phyloP scores from a whole-genome alignment of 2,797 vertebrate species.

The Alectoris magna region DNA sequence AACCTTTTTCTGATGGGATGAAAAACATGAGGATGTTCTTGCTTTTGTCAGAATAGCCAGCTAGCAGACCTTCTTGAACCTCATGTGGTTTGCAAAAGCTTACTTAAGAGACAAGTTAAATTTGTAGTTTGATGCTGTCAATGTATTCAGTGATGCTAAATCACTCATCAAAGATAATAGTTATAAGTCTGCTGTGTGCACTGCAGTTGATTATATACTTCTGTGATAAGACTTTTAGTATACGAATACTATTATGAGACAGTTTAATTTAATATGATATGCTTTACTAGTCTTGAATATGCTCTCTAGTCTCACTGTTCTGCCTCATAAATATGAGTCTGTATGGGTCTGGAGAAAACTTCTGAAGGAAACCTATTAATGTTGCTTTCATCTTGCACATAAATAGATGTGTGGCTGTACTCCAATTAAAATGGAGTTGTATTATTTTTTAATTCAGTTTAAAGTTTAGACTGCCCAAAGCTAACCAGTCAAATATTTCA shows the following conservation, averaged over 20 bases:
- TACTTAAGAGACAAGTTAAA: not conserved
- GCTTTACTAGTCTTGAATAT: not conserved
- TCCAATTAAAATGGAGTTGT: not conserved
- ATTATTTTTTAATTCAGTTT: not conserved
- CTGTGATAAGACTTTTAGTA: not conserved
- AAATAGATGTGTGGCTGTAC: not conserved
- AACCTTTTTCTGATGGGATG: not conserved
- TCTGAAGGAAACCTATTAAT: not conserved
- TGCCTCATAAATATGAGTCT: not conserved
- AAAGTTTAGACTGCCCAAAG: not conserved
- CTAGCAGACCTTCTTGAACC: not conserved
- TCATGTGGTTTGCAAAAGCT: not conserved
- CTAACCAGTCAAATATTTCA: not conserved
- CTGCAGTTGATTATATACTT: not conserved
- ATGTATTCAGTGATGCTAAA: not conserved
- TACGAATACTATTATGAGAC: not conserved
- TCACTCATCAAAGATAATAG: not conserved
- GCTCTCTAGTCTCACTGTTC: not conserved
- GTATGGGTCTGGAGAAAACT: not conserved
- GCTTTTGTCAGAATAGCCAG: not conserved
- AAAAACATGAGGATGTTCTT: not conserved
- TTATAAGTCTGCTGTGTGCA: not conserved
- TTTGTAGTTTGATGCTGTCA: not conserved
- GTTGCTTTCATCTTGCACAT: not conserved
- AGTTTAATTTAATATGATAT: not conserved